These are phyloP conservation scores for Griposia aprilina DNA, from an alignment of 2,888 invertebrate species.

Conservation along the genomic window DNA sequence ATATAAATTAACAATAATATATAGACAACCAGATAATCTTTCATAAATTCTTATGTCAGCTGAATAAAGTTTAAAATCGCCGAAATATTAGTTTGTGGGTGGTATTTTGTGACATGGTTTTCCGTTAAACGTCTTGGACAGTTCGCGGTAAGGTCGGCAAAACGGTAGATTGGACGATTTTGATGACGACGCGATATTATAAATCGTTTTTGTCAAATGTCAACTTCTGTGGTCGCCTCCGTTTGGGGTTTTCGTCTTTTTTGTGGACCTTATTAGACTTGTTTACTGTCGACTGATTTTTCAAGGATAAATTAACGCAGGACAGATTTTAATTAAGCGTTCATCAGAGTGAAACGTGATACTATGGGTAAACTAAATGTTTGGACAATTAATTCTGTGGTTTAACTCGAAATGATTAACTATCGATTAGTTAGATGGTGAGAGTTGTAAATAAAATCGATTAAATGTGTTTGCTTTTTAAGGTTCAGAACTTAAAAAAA, in stretches of 20 bases:
- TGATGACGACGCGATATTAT: constrained; percentile 84
- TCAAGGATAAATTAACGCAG: constrained; percentile 57
- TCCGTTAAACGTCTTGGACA: constrained; percentile 86
- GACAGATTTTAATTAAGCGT: constrained; percentile 41
- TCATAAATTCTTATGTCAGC: constrained; percentile 27
- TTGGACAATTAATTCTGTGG: not conserved
- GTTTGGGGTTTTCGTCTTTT: constrained; percentile 68
- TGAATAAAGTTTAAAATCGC: constrained; percentile 63
- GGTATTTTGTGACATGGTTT: constrained; percentile 67
- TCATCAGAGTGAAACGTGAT: constrained; percentile 30
- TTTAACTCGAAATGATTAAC: not conserved
- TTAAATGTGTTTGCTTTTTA: not conserved
- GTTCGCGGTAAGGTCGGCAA: constrained; percentile 88
- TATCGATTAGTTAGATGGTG: not conserved
- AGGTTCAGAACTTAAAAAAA: not conserved
- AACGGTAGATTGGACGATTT: constrained; percentile 89
- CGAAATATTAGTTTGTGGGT: constrained; percentile 1
- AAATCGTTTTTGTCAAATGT: constrained; percentile 89
- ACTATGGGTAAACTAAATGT: not conserved
- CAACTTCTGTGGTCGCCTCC: constrained; percentile 88
- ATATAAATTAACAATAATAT: constrained; percentile 75
- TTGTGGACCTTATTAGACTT: constrained; percentile 56
- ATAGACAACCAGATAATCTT: not conserved
- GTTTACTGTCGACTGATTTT: constrained; percentile 60
- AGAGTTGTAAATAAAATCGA: not conserved